phyloP scores from a whole-genome alignment of 2,797 vertebrate genomes.

The Netta rufina region DNA sequence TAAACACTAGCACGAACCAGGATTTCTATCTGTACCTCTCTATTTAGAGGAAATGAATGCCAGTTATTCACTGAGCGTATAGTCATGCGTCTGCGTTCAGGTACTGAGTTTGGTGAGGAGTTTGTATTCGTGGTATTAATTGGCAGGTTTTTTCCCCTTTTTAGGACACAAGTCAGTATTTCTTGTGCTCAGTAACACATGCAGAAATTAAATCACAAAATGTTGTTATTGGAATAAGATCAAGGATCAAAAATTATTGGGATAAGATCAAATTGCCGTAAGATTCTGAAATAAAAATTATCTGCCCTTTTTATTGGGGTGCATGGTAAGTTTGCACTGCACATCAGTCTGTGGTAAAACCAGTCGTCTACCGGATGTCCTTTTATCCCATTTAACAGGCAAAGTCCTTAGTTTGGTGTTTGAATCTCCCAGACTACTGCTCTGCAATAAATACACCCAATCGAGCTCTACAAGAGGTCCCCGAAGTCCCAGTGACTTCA shows the following conservation, averaged over 20 bases:
- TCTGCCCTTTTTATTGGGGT: not conserved
- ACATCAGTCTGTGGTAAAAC: not conserved
- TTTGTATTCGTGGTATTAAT: constrained; percentile 28
- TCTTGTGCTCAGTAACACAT: not conserved
- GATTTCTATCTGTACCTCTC: constrained; percentile 62
- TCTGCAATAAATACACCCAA: not conserved
- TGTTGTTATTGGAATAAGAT: not conserved
- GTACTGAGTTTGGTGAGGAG: not conserved
- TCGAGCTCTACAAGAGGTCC: not conserved
- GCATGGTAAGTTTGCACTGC: not conserved
- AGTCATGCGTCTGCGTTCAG: constrained; percentile 30
- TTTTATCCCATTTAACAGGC: not conserved
- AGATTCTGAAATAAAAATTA: not conserved
- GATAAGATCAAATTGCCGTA: not conserved
- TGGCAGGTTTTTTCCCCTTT: not conserved
- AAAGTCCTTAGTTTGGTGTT: not conserved
- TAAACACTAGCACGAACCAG: constrained; percentile 51
- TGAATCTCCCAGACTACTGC: not conserved
- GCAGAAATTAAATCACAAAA: not conserved
- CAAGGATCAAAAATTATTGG: not conserved
- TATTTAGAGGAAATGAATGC: constrained; percentile 67
- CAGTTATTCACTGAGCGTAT: constrained; percentile 43
- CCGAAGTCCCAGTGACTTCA: not conserved
- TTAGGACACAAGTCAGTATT: not conserved
- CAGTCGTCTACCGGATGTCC: not conserved